These are phyloP conservation scores for Pseudanteris insignis DNA, from an alignment of 2,888 invertebrate species.

Conservation along the genomic window DNA sequence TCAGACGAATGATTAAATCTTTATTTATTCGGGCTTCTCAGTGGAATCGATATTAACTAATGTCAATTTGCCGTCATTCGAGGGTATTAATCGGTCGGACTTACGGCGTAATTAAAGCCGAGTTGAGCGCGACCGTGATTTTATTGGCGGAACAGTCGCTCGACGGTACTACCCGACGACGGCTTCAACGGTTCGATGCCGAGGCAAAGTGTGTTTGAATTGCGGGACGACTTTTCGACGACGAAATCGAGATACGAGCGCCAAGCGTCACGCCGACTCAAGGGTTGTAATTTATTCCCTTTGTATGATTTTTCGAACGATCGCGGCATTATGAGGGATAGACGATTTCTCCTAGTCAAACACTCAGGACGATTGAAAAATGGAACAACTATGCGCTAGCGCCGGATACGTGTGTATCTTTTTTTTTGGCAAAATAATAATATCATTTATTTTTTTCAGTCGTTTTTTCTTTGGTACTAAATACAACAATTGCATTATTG, in stretches of 20 bases:
- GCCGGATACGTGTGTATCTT: too few species aligned
- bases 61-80: conserved; percentile 40
- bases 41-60: conserved; percentile 39
- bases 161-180: neutral
- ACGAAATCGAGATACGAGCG: neutral
- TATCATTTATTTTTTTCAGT: neutral
- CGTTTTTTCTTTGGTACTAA: too few species aligned
- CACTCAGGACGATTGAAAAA: too few species aligned
- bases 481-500: too few species aligned
- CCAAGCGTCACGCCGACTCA: neutral
- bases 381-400: too few species aligned
- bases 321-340: neutral
- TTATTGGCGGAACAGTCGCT: neutral
- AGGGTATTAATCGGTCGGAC: conserved; percentile 24
- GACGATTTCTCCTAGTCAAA: neutral
- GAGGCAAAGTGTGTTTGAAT: conserved; percentile 11
- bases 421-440: too few species aligned
- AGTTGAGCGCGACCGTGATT: neutral
- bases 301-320: conserved; percentile 1
- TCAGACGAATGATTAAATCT: conserved; percentile 36
- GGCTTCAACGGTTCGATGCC: conserved; percentile 9
- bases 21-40: conserved; percentile 35
- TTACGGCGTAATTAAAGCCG: conserved; percentile 22
- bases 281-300: conserved; percentile 3
- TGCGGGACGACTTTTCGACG: conserved; percentile 12